A percentile compares a stretch with the other conserved stretches of the same genome.
phyloP scores from a whole-genome alignment of 2,888 invertebrate genomes.

The Scotopteryx bipunctaria region DNA sequence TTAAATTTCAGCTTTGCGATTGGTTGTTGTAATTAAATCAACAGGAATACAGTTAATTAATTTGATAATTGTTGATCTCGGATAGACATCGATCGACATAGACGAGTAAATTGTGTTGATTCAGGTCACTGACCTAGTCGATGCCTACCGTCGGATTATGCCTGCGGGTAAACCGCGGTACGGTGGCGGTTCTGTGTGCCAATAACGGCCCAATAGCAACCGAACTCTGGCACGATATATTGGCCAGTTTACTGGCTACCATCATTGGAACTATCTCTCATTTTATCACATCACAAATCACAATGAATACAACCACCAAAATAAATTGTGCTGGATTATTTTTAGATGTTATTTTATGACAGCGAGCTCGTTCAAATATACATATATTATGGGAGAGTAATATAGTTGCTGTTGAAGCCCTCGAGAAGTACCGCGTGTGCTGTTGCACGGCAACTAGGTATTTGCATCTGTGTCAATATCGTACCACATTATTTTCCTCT shows the following conservation, averaged over 20 bases:
- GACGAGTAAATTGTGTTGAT: slow-evolving; percentile 16
- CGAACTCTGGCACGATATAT: slow-evolving; percentile 27
- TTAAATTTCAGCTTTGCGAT: neutral
- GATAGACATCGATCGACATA: slow-evolving; percentile 3
- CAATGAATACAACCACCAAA: slow-evolving; percentile 1
- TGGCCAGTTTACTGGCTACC: slow-evolving; percentile 16
- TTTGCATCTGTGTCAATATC: slow-evolving; percentile 64
- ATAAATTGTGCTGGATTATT: neutral
- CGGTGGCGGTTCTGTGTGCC: slow-evolving; percentile 25
- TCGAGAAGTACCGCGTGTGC: slow-evolving; percentile 49
- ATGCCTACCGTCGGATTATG: slow-evolving; percentile 23
- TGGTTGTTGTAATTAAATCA: neutral
- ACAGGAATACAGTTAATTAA: slow-evolving; percentile 1
- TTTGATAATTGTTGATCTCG: slow-evolving; percentile 5
- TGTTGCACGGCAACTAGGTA: slow-evolving; percentile 54
- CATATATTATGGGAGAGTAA: neutral
- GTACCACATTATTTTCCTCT: slow-evolving; percentile 53
- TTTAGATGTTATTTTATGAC: neutral
- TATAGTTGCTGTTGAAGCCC: slow-evolving; percentile 30
- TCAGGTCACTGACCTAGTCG: slow-evolving; percentile 22
- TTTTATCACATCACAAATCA: slow-evolving; percentile 23
- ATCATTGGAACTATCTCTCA: slow-evolving; percentile 18
- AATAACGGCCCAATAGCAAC: slow-evolving; percentile 25
- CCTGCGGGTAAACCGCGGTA: slow-evolving; percentile 26
- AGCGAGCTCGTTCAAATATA: neutral